Conservation (phyloP, 30 jellyfish, hydroid and myxozoan genomes). For the Sanderia malayensis region DNA sequence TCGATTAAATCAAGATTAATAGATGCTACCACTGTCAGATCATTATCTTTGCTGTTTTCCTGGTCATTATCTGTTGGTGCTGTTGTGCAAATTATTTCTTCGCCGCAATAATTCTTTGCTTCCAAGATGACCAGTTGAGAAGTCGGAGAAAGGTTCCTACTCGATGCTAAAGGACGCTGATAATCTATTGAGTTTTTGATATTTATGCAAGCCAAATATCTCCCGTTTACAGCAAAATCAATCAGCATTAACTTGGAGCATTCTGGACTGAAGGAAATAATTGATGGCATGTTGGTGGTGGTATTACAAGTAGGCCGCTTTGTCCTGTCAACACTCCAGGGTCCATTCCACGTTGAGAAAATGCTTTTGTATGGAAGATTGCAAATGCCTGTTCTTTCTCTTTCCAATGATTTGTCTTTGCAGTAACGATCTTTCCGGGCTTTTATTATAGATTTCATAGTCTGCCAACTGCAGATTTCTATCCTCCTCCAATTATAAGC, state of each 20-base stretch:
- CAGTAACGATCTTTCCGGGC: neutral
- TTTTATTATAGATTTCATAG: neutral
- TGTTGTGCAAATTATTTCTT: too few species aligned
- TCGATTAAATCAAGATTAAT: constrained; percentile 23
- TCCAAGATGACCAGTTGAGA: constrained; percentile 23
- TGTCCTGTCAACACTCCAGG: too few species aligned
- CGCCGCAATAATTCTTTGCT: neutral
- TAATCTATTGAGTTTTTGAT: neutral
- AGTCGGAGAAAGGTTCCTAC: constrained; percentile 9
- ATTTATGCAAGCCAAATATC: constrained; percentile 40
- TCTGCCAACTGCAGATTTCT: too few species aligned
- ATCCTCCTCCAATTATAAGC: too few species aligned
- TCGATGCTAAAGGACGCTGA: neutral
- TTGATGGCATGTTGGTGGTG: too few species aligned
- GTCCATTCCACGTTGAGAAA: too few species aligned
- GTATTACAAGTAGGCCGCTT: too few species aligned
- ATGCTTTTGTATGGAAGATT: neutral
- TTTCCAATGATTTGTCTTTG: neutral
- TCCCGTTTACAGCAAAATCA: constrained; percentile 52
- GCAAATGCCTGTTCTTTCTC: neutral
- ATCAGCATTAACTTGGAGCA: constrained; percentile 9
- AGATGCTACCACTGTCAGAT: constrained; percentile 35
- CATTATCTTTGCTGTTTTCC: neutral
- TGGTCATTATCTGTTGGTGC: neutral
- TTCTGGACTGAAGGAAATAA: neutral